These are phyloP conservation scores for Troides helena DNA, from an alignment of 2,888 invertebrate genomes.

Conservation along the genomic window DNA sequence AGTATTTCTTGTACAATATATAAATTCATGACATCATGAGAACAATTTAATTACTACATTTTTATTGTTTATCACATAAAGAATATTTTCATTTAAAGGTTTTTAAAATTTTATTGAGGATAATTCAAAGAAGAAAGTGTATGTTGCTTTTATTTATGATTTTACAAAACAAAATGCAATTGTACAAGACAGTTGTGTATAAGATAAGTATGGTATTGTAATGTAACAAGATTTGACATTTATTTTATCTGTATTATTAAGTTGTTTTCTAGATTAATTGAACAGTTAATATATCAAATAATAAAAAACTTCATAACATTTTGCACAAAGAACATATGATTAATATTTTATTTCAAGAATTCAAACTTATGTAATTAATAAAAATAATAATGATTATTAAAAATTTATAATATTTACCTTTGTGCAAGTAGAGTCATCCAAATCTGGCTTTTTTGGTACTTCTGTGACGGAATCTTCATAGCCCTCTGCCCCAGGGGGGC, in stretches of 20 bases:
- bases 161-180: background rate
- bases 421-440: conserved; percentile 51
- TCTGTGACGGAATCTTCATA: conserved; percentile 69
- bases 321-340: background rate
- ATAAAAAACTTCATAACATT: background rate
- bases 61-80: too few relatives aligned
- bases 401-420: conserved; percentile 68
- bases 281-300: background rate
- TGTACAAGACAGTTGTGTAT: background rate
- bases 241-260: background rate
- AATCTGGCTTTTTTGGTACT: conserved; percentile 58
- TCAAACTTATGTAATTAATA: background rate
- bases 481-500: conserved; percentile 74
- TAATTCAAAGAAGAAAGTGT: background rate
- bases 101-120: background rate
- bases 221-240: background rate
- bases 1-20: too few relatives aligned
- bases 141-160: background rate
- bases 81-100: background rate
- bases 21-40: too few relatives aligned
- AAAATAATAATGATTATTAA: background rate
- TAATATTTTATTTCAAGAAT: background rate
- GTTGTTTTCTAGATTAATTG: background rate
- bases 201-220: background rate
- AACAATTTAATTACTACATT: too few relatives aligned